Evolutionary conservation across 2,113 vertebrate species (phyloP), one percentile per base, ranked within the genome.

Genomic region (Microtus richardsoni): DNA sequence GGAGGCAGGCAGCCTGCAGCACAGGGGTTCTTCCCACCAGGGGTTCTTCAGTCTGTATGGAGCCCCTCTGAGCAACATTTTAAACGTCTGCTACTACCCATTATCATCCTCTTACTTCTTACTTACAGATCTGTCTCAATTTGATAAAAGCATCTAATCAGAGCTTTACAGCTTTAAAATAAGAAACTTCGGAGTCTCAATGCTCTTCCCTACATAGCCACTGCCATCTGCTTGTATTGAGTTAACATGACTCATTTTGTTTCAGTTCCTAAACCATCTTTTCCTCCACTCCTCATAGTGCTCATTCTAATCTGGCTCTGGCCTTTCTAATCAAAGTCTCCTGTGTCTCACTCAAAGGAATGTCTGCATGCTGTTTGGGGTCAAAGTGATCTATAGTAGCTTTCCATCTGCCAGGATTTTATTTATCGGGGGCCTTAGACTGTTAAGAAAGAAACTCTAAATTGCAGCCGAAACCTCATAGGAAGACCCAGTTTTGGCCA

Each of bases 11-110:
- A 98, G 97, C 98, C 79, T 96, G 98, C 98, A 92, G 98, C 98
- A 54, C 96, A 99, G 99, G 99, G 98, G 99, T 99, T 99, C 98
- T 98, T 80, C 68, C 58, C 33, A 19, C 73, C 86, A 86, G 36
- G 94, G 83, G n/a, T 97, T 96, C 95, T 97, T 96, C 33, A 24
- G 39, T 97, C 60, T 96, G 80, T 77, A 66, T 30, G 1, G 0
- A 97, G 92, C 95, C 96, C 97, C 93, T 94, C 68, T 88, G 93
- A 97, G 62, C 1, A 0, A 75, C 71, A 41, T 73, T 97, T 93
- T 68, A 77, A 91, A 92, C 52, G 39, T 78, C 39, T 62, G 26
- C 94, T 41, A 0, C 2, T 26, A 94, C 44, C 41, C 54, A 0
- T 70, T 5, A 94, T 88, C 73, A 95, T 94, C 87, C 82, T 74